Evolutionary conservation across 2,888 invertebrate genomes (phyloP), one percentile per base, ranked within the genome.

Genomic region (Auanema sp.): DNA sequence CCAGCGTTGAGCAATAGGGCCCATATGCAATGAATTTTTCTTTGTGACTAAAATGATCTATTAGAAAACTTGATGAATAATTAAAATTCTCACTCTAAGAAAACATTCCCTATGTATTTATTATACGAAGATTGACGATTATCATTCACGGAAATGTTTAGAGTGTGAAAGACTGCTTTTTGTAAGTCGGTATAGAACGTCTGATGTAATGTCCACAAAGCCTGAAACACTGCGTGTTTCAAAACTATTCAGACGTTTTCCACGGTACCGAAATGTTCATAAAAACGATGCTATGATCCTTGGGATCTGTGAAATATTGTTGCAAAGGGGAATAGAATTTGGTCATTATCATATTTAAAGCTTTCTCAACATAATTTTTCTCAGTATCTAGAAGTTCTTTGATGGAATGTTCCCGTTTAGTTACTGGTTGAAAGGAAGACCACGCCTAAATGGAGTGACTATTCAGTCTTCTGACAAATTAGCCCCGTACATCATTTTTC

Each of bases 321-420:
- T 83, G 83, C 71, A 97, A 86, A 3, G 86, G 86, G 56, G 83
- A 76, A 68, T 85, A 85, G 66, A 87, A 87, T 66, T 66, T 68
- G 23, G 77, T 72, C 50, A 79, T 71, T 12, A 83, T 75, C 68
- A 77, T 78, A 81, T 89, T 89, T 58, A 98, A 87, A 12, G 95
- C 96, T 82, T 77, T 75, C 23, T 93, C 92, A 55, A 95, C 90
- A 84, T 97, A 98, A 85, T 97, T 97, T 80, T 90, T 90, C 86
- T 98, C 98, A 0, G 98, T 98, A 84, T 96, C 96, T 44, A 96
- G 89, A 60, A 98, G 87, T 85, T 98, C 98, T 71, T 86, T 85
- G 21, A 88, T 84, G 71, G 87, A 87, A 64, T 92, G 93, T 85
- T 96, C 95, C 65, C 95, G 88, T 85, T 94, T 95, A 85, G 93